Base-by-base conservation (phyloP, 2,113 vertebrate genomes). In the Neogobius melanostomus region DNA sequence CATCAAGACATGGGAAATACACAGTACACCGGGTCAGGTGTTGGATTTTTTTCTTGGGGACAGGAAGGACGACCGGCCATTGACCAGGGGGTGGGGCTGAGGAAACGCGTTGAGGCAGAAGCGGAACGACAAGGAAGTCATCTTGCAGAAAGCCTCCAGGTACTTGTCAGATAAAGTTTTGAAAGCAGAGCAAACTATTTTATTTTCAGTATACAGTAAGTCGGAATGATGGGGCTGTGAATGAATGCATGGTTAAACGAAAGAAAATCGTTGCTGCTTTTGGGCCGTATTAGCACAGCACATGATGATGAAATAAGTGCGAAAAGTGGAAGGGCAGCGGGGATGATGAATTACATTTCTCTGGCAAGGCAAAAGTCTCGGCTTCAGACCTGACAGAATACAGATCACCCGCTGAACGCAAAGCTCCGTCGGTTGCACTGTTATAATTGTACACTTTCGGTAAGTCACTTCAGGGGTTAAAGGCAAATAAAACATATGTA, bases 321-420 rank as follows among this genome's bases (percentile, higher is more conserved):
- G 6, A 5, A 66, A 9, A 65, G 68, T 76, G 68, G 17, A 64
- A 72, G 54, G 49, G 52, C 65, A 15, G 59, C 43, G 14, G 45
- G 11, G 56, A 66, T 72, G 65, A 75, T 80, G 72, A 74, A 80
- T 75, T 54, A 64, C 47, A 71, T 45, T 50, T 72, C 43, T 49
- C 4, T 16, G 5, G n/a, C 1, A 5, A 48, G 63, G 54, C 17
- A 64, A 57, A 44, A 5, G 36, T 52, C 63, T 47, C 42, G 15
- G 68, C 51, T 16, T 7, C 50, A 8, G 7, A 57, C 15, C 28
- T 15, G 56, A 72, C 71, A 52, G 53, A 68, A 75, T 71, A 71
- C 72, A 64, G 68, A 68, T 72, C 47, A 63, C 69, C 69, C 6
- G 16, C 28, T 51, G 54, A 56, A 63, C 43, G 63, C 2, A 72